Evolutionary conservation across 2,113 vertebrate genomes (phyloP).

Genomic region (Xiphophorus maculatus): DNA sequence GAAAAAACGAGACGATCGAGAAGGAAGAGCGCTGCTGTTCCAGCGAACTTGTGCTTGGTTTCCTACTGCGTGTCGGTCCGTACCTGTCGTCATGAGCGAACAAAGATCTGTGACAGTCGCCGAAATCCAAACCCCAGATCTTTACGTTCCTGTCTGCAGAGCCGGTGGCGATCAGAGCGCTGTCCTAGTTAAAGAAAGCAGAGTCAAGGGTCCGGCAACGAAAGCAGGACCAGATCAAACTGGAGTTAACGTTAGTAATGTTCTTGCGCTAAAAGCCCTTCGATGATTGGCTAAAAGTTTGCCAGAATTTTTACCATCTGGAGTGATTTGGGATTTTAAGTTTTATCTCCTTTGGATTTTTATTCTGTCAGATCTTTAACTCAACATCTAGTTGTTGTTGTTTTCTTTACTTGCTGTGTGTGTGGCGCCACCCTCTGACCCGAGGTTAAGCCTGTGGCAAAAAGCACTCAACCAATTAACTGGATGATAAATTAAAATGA

Average conservation of each 20-base stretch:
- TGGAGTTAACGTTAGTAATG: not conserved
- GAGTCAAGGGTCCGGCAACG: not conserved
- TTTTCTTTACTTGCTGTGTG: too few species aligned
- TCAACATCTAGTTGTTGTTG: too few species aligned
- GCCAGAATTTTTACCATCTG: too few species aligned
- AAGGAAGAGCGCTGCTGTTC: not conserved
- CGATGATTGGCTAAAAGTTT: too few species aligned
- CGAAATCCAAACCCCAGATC: constrained; percentile 98
- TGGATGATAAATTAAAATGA: too few species aligned
- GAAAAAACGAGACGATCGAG: too few species aligned
- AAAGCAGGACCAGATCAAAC: not conserved
- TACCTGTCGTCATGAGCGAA: constrained; percentile 98
- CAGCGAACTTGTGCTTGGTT: not conserved
- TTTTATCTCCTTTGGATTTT: too few species aligned
- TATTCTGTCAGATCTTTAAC: too few species aligned
- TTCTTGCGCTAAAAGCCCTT: not conserved
- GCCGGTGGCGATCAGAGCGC: constrained; percentile 89
- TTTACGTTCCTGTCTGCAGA: constrained; percentile 97
- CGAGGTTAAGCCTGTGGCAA: too few species aligned
- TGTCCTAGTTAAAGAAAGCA: constrained; percentile 81
- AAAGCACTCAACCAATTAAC: too few species aligned
- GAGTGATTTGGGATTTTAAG: too few species aligned
- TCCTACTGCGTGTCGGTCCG: not conserved
- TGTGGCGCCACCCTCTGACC: too few species aligned
- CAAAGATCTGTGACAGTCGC: constrained; percentile 96